Base-by-base conservation (phyloP, 2,113 vertebrate genomes). In the Coturnix japonica region DNA sequence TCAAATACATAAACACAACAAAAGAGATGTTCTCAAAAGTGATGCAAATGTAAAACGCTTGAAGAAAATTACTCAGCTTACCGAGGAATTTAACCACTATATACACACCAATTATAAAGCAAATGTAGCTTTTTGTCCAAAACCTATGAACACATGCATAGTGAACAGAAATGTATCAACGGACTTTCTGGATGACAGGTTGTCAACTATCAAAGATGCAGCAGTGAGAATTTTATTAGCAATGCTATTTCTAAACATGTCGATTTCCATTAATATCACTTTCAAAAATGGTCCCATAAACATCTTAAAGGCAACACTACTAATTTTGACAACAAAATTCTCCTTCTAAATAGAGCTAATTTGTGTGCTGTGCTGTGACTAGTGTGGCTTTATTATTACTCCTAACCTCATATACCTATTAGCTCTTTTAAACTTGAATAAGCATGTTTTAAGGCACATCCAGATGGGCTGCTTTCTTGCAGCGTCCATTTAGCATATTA, bases 401-500 rank as follows among this genome's bases (percentile, higher is more conserved):
- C 11, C 21, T 28, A 81, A 57, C 19, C 65, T 80, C 31, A 4
- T 66, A 81, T 37, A 56, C 47, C 70, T 33, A 39, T 21, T 21
- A 9, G 10, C 56, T 69, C 13, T 67, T 81, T 4, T 46, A 84
- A 33, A 20, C 37, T 8, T 2, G 0, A 43, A 31, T 9, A 64
- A 7, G 56, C 7, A 51, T 0, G 1, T 9, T 54, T 73, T 35
- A 57, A 9, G 41, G 31, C 2, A 7, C 35, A 59, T 28, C 30
- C 37, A 4, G 18, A 5, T 1, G 35, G 23, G n/a, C 17, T 19
- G n/a, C n/a, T 22, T 44, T 35, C 35, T 59, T 9, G 13, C 0
- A 9, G 23, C 16, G 7, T 10, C 10, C 43, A 25, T 44, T 13
- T 1, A 43, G 43, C 22, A 49, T 16, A 37, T 0, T 2, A n/a